These are phyloP conservation scores for Paracanthobrama guichenoti DNA, from an alignment of 2,113 vertebrate species.

Conservation along the genomic window DNA sequence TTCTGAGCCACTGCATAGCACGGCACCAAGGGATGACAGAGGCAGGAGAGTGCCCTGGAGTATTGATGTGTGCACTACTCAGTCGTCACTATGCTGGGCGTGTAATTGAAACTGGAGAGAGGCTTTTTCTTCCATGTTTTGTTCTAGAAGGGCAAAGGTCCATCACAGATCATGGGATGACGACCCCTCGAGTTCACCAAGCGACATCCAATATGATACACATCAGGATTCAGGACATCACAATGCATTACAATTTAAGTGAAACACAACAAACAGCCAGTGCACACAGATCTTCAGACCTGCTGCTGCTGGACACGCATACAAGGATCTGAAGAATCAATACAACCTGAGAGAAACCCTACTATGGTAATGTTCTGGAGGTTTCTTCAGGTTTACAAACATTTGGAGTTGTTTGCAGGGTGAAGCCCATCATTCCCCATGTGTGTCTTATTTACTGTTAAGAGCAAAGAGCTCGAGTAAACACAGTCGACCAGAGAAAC, in stretches of 20 bases:
- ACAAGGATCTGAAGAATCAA: neutral
- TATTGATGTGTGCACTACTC: slow-evolving; percentile 21
- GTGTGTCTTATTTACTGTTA: slow-evolving; percentile 6
- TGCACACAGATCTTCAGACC: neutral
- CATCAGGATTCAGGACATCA: neutral
- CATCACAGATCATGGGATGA: neutral
- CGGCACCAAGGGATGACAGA: neutral
- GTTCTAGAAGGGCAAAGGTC: neutral
- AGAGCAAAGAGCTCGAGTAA: slow-evolving; percentile 23
- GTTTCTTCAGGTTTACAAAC: neutral
- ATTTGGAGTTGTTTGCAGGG: slow-evolving; percentile 20
- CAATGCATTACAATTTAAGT: neutral
- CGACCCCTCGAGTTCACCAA: neutral
- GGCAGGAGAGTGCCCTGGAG: neutral
- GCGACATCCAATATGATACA: neutral
- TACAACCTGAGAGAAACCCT: too few species aligned
- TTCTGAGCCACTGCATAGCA: slow-evolving; percentile 36
- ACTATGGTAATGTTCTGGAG: too few species aligned
- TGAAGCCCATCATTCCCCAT: neutral
- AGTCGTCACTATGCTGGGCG: neutral
- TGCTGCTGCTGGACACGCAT: neutral
- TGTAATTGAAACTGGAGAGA: slow-evolving; percentile 35
- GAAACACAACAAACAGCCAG: neutral
- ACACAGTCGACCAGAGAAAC: slow-evolving; percentile 12
- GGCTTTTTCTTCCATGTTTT: neutral